Conservation (phyloP, 2,888 invertebrate genomes). For the Spialia ferax region DNA sequence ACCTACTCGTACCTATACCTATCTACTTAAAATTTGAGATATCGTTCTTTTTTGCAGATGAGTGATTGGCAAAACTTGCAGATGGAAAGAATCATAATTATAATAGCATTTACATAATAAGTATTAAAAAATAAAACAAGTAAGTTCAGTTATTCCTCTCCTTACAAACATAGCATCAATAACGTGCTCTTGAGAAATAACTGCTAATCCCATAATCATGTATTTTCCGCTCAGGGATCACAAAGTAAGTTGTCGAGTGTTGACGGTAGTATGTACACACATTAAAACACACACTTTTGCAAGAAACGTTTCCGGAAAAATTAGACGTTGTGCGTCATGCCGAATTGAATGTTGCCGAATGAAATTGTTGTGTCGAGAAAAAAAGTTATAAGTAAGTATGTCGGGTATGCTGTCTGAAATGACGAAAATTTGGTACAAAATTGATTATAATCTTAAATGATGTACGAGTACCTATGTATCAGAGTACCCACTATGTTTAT, state of each 20-base stretch:
- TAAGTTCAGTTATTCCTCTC: not conserved
- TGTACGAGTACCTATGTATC: too few relatives aligned
- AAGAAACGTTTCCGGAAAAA: constrained; percentile 72
- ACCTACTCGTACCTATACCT: too few relatives aligned
- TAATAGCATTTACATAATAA: too few relatives aligned
- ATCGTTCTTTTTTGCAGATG: too few relatives aligned
- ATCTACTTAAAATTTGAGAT: too few relatives aligned
- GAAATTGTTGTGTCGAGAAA: too few relatives aligned
- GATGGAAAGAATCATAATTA: too few relatives aligned
- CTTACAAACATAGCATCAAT: not conserved
- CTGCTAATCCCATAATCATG: constrained; percentile 31
- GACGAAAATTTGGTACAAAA: constrained; percentile 45
- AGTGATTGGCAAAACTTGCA: too few relatives aligned
- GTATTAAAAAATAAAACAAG: too few relatives aligned
- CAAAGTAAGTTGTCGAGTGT: constrained; percentile 36
- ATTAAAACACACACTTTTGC: constrained; percentile 46
- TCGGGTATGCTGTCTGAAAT: too few relatives aligned
- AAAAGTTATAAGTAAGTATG: too few relatives aligned
- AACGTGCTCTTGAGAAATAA: constrained; percentile 29
- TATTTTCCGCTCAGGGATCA: constrained; percentile 39
- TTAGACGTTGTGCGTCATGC: constrained; percentile 67
- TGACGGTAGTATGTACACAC: not conserved
- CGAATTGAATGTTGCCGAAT: constrained; percentile 69
- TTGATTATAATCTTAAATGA: not conserved
- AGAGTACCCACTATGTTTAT: too few relatives aligned